Evolutionary conservation across 2,113 vertebrate species (phyloP), one percentile per base, ranked within the genome.

Genomic region (Cyphomyrus discorhynchus): DNA sequence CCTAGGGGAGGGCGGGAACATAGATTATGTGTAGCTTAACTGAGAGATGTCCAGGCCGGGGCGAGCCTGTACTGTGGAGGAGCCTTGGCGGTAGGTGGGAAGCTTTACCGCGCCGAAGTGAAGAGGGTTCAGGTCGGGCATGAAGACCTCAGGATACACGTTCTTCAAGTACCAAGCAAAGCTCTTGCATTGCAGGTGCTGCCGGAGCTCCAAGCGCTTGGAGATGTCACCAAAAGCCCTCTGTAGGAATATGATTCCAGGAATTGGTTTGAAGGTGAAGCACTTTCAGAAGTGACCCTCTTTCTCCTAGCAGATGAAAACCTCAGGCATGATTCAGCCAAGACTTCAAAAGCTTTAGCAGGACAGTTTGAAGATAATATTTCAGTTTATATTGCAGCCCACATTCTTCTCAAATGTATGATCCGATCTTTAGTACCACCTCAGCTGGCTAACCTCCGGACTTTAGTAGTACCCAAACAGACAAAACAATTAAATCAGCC

Each of bases 161-260:
- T 97, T 98, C 91, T 93, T 97, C 92, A 99, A 96, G 95, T 98
- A 99, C 98, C 98, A 99, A 0, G 97, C 97, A 95, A 99, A 99
- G 94, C 95, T 98, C 94, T 98, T 98, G 95, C 98, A 99, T 35
- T 98, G 97, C 89, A 99, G 96, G 47, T 90, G 96, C 1, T 95
- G 94, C 47, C 96, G 97, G 93, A 99, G 96, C n/a, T 96, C 95
- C 89, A 97, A 89, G 80, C 98, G 97, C 93, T 96, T 96, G 91
- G 97, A 97, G 93, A 98, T 94, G 80, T 98, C 97, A 89, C 98
- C 98, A 93, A 97, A 99, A 0, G 96, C 91, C 93, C 95, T 96
- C 98, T 99, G 95, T 93, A 91, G 88, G 91, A 92, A 91, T 49
- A 86, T 3, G 92, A 84, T n/a, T 13, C 70, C 21, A 92, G n/a